phyloP scores from a whole-genome alignment of 2,797 vertebrate species.

The Bradypodion pumilum region DNA sequence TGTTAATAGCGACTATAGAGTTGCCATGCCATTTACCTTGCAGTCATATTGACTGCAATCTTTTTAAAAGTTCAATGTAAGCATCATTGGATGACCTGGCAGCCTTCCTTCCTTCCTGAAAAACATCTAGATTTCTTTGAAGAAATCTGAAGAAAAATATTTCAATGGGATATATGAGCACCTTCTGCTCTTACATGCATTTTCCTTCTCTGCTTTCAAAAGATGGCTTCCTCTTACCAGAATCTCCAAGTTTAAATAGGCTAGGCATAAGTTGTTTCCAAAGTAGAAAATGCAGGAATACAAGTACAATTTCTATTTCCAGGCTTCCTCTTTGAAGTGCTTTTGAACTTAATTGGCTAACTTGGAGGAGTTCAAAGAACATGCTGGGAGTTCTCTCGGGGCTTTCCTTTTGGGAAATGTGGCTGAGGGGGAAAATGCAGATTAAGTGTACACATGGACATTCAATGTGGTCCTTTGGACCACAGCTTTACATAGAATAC shows the following conservation, averaged over 20 bases:
- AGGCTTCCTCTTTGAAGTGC: neutral
- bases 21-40: neutral
- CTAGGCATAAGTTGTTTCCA: neutral
- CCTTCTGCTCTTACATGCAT: neutral
- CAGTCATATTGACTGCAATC: neutral
- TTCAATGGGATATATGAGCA: neutral
- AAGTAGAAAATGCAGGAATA: neutral
- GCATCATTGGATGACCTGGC: neutral
- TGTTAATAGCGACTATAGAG: neutral
- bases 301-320: neutral
- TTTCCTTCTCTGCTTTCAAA: neutral
- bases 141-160: neutral
- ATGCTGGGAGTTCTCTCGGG: neutral
- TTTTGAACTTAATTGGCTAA: slow-evolving; percentile 13
- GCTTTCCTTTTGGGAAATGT: neutral
- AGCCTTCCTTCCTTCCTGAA: neutral
- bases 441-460: neutral
- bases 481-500: neutral
- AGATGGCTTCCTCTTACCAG: neutral
- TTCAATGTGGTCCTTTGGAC: neutral
- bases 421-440: neutral
- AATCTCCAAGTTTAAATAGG: neutral
- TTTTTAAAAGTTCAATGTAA: neutral
- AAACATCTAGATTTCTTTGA: neutral
- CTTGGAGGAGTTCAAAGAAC: neutral